Percentiles rank a stretch among this genome's conserved stretches.
Evolutionary conservation across 2,797 vertebrate species (phyloP).

Genomic region (Aphelocoma californica): DNA sequence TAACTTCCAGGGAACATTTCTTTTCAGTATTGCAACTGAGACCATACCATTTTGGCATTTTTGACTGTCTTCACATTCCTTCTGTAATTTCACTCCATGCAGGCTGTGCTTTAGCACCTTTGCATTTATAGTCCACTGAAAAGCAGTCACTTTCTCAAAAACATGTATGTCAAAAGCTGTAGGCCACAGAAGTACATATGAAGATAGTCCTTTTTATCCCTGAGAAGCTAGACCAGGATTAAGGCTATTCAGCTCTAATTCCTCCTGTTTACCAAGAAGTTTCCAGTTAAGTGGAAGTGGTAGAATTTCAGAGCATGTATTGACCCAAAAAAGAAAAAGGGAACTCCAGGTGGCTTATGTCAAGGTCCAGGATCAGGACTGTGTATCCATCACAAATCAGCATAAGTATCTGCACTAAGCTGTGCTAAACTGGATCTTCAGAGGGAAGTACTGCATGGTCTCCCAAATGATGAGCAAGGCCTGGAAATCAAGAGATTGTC

Average conservation of each 20-base stretch:
- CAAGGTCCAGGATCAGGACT: background rate
- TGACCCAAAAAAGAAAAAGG: background rate
- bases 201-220: background rate
- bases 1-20: background rate
- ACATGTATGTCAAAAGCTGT: background rate
- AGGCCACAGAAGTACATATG: background rate
- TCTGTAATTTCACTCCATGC: background rate
- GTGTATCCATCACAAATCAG: background rate
- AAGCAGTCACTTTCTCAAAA: background rate
- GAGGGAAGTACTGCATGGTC: background rate
- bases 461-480: background rate
- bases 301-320: background rate
- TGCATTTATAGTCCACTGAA: background rate
- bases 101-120: background rate
- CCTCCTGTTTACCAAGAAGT: background rate
- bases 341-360: background rate
- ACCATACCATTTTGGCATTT: background rate
- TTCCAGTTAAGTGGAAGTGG: background rate
- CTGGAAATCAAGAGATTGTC: background rate
- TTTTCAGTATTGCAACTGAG: background rate
- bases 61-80: background rate
- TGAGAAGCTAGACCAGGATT: background rate
- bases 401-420: background rate
- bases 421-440: background rate
- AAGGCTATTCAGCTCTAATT: background rate